Evolutionary conservation across 2,113 vertebrate genomes (phyloP).

Genomic region (Tetrax tetrax): DNA sequence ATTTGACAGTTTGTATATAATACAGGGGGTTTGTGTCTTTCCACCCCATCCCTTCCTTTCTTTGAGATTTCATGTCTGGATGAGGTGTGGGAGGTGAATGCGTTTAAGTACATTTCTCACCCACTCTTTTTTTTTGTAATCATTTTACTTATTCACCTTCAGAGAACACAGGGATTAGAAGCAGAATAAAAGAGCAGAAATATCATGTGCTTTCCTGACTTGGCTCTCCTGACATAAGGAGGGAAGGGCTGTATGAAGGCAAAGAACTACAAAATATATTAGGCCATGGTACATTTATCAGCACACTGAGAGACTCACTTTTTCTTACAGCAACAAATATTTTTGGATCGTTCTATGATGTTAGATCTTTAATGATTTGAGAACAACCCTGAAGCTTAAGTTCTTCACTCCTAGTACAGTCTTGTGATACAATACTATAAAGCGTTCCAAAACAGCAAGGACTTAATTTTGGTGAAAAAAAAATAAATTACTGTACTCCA

Average conservation of each 20-base stretch:
- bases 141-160: not conserved
- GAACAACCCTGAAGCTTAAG: not conserved
- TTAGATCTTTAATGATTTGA: not conserved
- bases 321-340: not conserved
- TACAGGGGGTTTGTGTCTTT: not conserved
- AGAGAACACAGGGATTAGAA: not conserved
- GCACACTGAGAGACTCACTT: not conserved
- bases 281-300: not conserved
- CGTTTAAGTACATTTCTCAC: not conserved
- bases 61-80: not conserved
- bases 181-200: not conserved
- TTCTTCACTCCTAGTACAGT: not conserved
- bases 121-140: not conserved
- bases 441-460: not conserved
- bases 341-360: not conserved
- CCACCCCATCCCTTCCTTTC: not conserved
- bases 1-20: not conserved
- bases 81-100: not conserved
- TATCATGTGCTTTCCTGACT: not conserved
- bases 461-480: not conserved
- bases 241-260: not conserved
- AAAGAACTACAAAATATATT: not conserved
- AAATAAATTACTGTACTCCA: not conserved
- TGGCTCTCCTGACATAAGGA: not conserved
- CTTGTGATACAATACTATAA: not conserved